Base-by-base conservation (phyloP, 1,140 invertebrate species). In the Panonychus citri region DNA sequence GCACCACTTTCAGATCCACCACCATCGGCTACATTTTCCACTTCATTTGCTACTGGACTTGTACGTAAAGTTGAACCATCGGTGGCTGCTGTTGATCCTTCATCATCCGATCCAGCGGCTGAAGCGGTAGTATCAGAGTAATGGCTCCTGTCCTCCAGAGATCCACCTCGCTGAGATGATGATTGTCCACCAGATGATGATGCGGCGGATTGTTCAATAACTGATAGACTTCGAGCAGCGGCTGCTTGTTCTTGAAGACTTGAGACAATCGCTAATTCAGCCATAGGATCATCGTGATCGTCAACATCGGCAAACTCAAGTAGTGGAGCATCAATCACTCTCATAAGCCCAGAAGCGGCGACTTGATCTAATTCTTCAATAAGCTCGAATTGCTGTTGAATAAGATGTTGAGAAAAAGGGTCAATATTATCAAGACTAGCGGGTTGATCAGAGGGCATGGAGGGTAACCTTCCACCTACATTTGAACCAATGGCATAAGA, bases 251-350 rank as follows among this genome's bases (percentile, higher is more conserved):
- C 85, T 67, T 94, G 87, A 3, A 96, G 73, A 62, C 87, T 93
- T 0, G 95, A 72, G 1, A 89, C 89, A 62, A 96, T 94, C 1
- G 89, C 90, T 57, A 96, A 74, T 69, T 94, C 87, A 25, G 95
- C 85, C 79, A 95, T 94, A 0, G 87, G 83, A 68, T 95, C 89
- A 67, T 94, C 89, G 67, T 91, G 87, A 67, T 94, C 89, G 67
- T 91, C 87, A 3, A 84, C 85, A 69, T 93, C 86, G 7, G 84
- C 80, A 26, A 93, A 78, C 63, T 90, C 85, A 1, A 90, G 69
- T n/a, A 89, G 67, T 1, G 80, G 79, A 12, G 77, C 78, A 7
- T 86, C 34, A 59, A 61, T 64, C 13, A 59, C 57, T 56, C 67
- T 67, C 30, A 34, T 34, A 52, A 63, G 60, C 40, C 43, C 55